Evolutionary conservation across 2,797 vertebrate genomes (phyloP), one percentile per base, ranked within the genome.

Genomic region (Ciconia nigra): DNA sequence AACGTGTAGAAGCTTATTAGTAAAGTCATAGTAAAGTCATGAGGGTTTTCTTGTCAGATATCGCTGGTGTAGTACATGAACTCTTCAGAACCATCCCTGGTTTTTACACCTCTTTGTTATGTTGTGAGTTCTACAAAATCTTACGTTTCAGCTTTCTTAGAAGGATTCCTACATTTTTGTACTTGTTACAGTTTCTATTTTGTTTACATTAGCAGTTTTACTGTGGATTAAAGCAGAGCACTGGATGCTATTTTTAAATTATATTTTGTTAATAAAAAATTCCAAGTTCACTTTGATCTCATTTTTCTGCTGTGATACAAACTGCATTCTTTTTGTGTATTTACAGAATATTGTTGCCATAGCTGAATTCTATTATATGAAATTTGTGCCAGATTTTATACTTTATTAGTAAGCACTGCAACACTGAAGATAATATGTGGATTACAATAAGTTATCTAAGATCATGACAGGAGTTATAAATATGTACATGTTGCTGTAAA

Each of bases 161-260:
- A 88, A 81, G 37, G 67, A 83, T 90, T 89, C 31, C 63, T 76
- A 76, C 47, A n/a, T 94, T 89, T 90, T 83, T 90, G 28, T 84
- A 33, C 39, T 79, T 95, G 67, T 88, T 94, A 87, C 35, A 82
- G 84, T 97, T 95, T 94, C 82, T 94, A 3, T 88, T 95, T 96
- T 96, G 92, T 96, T 97, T 93, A 93, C 94, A 88, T 91, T 92
- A 91, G 70, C 87, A 84, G 66, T 96, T 97, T 97, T 96, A 88
- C 87, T 87, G 79, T 41, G 74, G 88, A 91, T 93, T 95, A 96
- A 97, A 89, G 87, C 80, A 93, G 51, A 94, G 73, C 66, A 41
- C 89, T 59, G 47, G 52, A 87, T 96, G 91, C 93, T 97, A 94
- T 85, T 97, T 96, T 96, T 89, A 91, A 97, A 83, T 94, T 51